phyloP scores from a whole-genome alignment of 1,140 invertebrate species.

The Tigriopus japonicus region DNA sequence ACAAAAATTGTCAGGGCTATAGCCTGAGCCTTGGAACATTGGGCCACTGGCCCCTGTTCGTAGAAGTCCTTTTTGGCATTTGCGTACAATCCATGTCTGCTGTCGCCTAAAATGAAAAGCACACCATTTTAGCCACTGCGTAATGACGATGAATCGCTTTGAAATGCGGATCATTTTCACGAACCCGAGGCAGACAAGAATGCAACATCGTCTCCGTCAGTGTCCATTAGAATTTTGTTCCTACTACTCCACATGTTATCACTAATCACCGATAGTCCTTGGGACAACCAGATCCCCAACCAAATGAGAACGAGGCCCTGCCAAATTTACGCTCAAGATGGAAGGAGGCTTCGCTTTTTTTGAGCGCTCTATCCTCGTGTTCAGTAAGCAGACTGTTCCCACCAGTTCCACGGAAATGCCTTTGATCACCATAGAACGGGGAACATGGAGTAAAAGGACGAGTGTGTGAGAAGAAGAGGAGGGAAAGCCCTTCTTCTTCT shows the following conservation, averaged over 20 bases:
- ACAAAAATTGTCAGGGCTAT: slow-evolving; percentile 6
- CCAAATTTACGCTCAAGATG: too few species aligned
- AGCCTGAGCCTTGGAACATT: neutral
- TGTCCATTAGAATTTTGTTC: slow-evolving; percentile 4
- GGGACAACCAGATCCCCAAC: too few species aligned
- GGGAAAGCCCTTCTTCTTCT: too few species aligned
- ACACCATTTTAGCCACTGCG: neutral
- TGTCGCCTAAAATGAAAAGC: neutral
- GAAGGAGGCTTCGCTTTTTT: too few species aligned
- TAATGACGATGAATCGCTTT: neutral
- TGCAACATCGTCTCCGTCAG: slow-evolving; percentile 5
- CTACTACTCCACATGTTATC: neutral
- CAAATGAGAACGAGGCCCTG: too few species aligned
- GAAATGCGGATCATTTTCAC: neutral
- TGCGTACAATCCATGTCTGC: neutral
- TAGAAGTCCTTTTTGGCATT: slow-evolving; percentile 5
- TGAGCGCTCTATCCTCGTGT: too few species aligned
- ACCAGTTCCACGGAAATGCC: too few species aligned
- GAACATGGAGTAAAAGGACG: too few species aligned
- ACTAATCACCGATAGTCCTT: too few species aligned
- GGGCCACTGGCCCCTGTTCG: slow-evolving; percentile 5
- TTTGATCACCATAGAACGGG: too few species aligned
- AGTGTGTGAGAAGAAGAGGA: too few species aligned
- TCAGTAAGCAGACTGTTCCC: too few species aligned
- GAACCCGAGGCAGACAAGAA: neutral